These are phyloP conservation scores for Andrena minutula DNA, from an alignment of 2,888 invertebrate genomes.

Conservation along the genomic window DNA sequence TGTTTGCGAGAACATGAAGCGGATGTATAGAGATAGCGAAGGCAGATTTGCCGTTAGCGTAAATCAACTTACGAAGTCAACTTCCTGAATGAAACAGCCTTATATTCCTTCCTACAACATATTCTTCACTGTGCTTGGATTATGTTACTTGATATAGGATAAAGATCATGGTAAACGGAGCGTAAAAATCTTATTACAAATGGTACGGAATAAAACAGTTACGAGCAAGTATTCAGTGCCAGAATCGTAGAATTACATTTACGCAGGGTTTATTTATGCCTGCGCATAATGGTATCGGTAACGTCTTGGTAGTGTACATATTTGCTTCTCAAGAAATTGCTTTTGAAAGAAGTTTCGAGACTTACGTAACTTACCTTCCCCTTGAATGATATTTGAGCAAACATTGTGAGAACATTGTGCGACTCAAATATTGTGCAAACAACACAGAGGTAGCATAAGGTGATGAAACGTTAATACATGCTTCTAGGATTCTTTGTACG, in stretches of 20 bases:
- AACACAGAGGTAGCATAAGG: constrained; percentile 81
- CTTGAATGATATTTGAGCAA: constrained; percentile 59
- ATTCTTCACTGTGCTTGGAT: constrained; percentile 72
- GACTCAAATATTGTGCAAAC: constrained; percentile 63
- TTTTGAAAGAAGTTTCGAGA: constrained; percentile 38
- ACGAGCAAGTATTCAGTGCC: constrained; percentile 18
- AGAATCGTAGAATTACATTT: constrained; percentile 25
- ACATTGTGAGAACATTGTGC: too few species aligned
- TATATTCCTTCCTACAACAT: constrained; percentile 83
- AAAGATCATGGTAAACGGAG: constrained; percentile 30
- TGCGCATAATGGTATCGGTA: constrained; percentile 2
- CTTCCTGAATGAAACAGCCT: constrained; percentile 84
- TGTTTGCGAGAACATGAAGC: constrained; percentile 1
- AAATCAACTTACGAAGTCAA: constrained; percentile 78
- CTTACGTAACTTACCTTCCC: constrained; percentile 60
- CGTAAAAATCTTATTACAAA: constrained; percentile 32
- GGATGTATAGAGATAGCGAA: neutral
- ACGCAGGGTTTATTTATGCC: constrained; percentile 27
- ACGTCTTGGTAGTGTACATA: constrained; percentile 4
- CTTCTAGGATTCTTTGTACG: neutral
- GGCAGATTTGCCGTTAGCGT: constrained; percentile 1
- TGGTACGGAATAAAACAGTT: constrained; percentile 19
- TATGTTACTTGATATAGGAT: constrained; percentile 53
- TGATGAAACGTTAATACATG: constrained; percentile 68
- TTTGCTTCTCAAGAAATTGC: constrained; percentile 23